A percentile compares a stretch with the other conserved stretches of the same genome.
Evolutionary conservation across 2,888 invertebrate species (phyloP).

Genomic region (Drosophila pseudotakahashii): DNA sequence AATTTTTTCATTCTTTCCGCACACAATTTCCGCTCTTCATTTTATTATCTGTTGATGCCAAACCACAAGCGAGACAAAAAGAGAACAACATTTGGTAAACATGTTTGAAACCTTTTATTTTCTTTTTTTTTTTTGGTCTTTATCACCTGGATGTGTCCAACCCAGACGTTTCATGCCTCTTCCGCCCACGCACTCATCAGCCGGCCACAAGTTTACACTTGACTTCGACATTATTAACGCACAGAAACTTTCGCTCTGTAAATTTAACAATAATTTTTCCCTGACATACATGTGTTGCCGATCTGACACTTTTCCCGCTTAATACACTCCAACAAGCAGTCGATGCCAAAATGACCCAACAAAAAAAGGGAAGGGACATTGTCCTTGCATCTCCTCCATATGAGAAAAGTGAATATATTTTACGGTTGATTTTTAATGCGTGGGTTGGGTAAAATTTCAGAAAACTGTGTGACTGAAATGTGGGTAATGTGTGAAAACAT

Average conservation of each 20-base stretch:
- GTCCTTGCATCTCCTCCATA: conserved; percentile 12
- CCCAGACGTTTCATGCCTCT: conserved; percentile 10
- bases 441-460: conserved; percentile 19
- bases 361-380: conserved; percentile 17
- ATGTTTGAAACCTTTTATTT: conserved; percentile 44
- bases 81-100: conserved; percentile 32
- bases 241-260: conserved; percentile 14
- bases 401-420: conserved; percentile 43
- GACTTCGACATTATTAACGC: conserved; percentile 77
- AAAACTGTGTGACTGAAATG: background rate
- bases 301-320: conserved; percentile 69
- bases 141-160: conserved; percentile 40
- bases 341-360: conserved; percentile 1
- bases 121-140: conserved; percentile 22
- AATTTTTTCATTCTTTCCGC: conserved; percentile 22
- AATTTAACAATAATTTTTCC: conserved; percentile 23
- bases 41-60: conserved; percentile 49
- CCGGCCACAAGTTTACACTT: conserved; percentile 75
- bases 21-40: conserved; percentile 45
- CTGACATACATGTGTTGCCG: conserved; percentile 69
- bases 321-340: conserved; percentile 49
- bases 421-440: conserved; percentile 35
- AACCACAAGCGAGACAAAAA: conserved; percentile 28
- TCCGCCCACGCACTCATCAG: conserved; percentile 27
- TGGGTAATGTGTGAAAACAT: background rate